Evolutionary conservation across 1,140 invertebrate species (phyloP), one percentile per base, ranked within the genome.

Genomic region (Tetramorium alpestre): DNA sequence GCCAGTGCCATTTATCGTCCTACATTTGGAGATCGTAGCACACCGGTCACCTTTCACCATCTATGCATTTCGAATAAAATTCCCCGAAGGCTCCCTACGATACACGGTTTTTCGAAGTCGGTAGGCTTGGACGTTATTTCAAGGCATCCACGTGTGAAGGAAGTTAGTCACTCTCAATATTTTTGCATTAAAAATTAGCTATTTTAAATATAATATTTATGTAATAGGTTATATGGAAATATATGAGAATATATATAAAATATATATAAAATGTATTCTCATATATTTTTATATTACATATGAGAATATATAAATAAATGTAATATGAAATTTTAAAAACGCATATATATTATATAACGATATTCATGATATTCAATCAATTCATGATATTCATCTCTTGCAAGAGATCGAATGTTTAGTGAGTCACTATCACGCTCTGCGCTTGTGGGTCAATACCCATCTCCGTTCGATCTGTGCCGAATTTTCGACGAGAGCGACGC

Each of bases 1-100:
- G 89, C 44, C 85, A 89, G 85, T 89, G 88, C 70, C 85, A 90
- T 89, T 90, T 89, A 90, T 90, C 65, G 88, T 87, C 85, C 88
- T 84, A 90, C 88, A 90, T 90, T 80, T 77, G 49, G 49, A 41
- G 81, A 90, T 89, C 72, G 62, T 75, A 67, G 47, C 33, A 81
- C 28, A 60, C 77, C 65, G 69, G 54, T 62, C 44, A 89, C 85
- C 89, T 89, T 90, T 90, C 89, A 90, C 88, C 88, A 87, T 87
- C 86, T 75, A 90, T 89, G 56, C 60, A 77, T 87, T 88, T 89
- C 60, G 73, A 81, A 80, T 87, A 67, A 54, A 89, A 90, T 87
- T 89, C 72, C 51, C 70, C 28, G 60, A 44, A 47, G 51, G 62
- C 28, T 89, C 41, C 69, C 28, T 88, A 22, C 54, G 22, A 38